Evolutionary conservation across 2,113 vertebrate genomes (phyloP), one percentile per base, ranked within the genome.

Genomic region (Perca schrenkii): DNA sequence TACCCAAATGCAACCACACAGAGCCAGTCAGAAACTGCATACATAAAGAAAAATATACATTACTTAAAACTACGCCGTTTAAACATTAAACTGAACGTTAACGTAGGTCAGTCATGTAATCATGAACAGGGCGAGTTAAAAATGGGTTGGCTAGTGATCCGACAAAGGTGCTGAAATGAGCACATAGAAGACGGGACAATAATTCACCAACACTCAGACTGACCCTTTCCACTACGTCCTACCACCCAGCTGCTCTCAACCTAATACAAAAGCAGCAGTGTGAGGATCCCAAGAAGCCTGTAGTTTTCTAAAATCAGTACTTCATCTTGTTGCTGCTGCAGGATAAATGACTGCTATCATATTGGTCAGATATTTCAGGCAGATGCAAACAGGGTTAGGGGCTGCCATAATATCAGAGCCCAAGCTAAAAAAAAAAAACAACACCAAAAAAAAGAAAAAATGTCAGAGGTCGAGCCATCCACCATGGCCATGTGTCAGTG

Each of bases 1-100:
- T 34, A 12, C 65, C 53, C 46, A 58, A 65, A 28, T 28, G 79
- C 89, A 91, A 86, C 85, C 89, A 76, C 82, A 54, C 63, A 66
- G 85, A 92, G 88, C 91, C 87, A 50, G 34, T 93, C 84, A 91
- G 88, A 93, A 89, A 89, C 69, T 11, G 36, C 73, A 80, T 10
- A 21, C 22, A 79, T 13, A 61, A 13, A 52, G 11, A 31, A 72
- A 52, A 58, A 34, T 7, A 54, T 13, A 22, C 2, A 64, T 40
- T 52, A 15, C 49, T 52, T 43, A 60, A 67, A 86, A 72, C 21
- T n/a, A 56, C 36, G 52, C 40, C 1, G 0, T 74, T 63, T n/a
- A 22, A 67, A 71, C 34, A 64, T 60, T 54, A 61, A 65, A 56
- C 62, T 49, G 36, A 72, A 72, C 46, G 53, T 54, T 28, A 19